Evolutionary conservation across 2,888 invertebrate species (phyloP).

Genomic region (Mesochorus sp.): DNA sequence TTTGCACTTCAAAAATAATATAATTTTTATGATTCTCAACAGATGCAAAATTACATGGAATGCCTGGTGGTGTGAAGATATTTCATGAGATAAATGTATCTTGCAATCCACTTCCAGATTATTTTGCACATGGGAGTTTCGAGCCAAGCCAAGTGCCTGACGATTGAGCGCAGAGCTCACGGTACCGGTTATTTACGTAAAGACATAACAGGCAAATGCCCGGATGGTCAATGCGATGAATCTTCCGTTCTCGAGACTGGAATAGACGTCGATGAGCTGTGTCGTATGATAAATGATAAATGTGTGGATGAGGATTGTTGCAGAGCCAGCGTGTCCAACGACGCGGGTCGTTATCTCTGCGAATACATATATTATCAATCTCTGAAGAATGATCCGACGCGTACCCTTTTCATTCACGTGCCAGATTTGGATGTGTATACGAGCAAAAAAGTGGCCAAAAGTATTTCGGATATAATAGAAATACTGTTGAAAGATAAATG

Average conservation of each 20-base stretch:
- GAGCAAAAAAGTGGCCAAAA: constrained; percentile 84
- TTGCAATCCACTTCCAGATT: constrained; percentile 84
- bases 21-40: no score
- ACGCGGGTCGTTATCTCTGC: constrained; percentile 91
- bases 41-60: no score
- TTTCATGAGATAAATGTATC: neutral
- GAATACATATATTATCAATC: constrained; percentile 93
- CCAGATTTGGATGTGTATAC: constrained; percentile 87
- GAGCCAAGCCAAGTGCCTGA: constrained; percentile 84
- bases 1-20: no score
- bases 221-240: constrained; percentile 82
- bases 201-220: constrained; percentile 82
- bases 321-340: constrained; percentile 83
- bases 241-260: constrained; percentile 83
- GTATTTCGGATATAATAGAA: constrained; percentile 82
- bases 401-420: constrained; percentile 91
- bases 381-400: constrained; percentile 85
- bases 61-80: no score
- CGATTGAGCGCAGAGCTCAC: constrained; percentile 88
- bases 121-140: constrained; percentile 93
- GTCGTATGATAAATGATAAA: constrained; percentile 83
- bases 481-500: constrained; percentile 64
- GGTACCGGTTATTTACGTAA: constrained; percentile 84
- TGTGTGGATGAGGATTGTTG: constrained; percentile 74
- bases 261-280: constrained; percentile 84